phyloP scores from a whole-genome alignment of 2,888 invertebrate genomes.

The Platypus cylindrus region DNA sequence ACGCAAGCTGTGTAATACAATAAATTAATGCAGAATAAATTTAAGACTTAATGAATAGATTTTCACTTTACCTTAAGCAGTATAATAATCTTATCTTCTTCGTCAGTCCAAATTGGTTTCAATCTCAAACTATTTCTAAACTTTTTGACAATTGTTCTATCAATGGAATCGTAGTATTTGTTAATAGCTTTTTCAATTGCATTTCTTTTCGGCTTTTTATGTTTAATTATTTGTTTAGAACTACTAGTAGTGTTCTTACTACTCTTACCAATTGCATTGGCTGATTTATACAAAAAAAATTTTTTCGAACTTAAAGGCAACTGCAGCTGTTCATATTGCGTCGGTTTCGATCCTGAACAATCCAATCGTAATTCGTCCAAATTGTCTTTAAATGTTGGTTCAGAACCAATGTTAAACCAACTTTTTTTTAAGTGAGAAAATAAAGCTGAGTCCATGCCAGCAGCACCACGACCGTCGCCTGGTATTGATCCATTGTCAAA shows the following conservation, averaged over 20 bases:
- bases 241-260: background rate
- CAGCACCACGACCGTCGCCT: constrained; percentile 60
- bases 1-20: too few species aligned
- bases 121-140: constrained; percentile 36
- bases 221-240: background rate
- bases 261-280: background rate
- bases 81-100: constrained; percentile 57
- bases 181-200: too few species aligned
- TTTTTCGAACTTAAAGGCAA: too few species aligned
- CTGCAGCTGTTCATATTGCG: too few species aligned
- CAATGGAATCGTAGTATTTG: constrained; percentile 45
- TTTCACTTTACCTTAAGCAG: constrained; percentile 42
- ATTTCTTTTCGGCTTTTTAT: background rate
- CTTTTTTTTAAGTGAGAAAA: constrained; percentile 53
- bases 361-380: background rate
- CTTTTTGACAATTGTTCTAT: constrained; percentile 45
- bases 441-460: constrained; percentile 57
- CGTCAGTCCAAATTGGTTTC: constrained; percentile 49
- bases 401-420: constrained; percentile 40
- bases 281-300: too few species aligned
- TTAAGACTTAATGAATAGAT: too few species aligned
- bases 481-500: constrained; percentile 48
- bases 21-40: too few species aligned
- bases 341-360: too few species aligned
- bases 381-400: constrained; percentile 4